A percentile compares a stretch with the other conserved stretches of the same genome.
These are phyloP conservation scores for Zaprionus tsacasi DNA, from an alignment of 1,140 invertebrate species.

Conservation along the genomic window DNA sequence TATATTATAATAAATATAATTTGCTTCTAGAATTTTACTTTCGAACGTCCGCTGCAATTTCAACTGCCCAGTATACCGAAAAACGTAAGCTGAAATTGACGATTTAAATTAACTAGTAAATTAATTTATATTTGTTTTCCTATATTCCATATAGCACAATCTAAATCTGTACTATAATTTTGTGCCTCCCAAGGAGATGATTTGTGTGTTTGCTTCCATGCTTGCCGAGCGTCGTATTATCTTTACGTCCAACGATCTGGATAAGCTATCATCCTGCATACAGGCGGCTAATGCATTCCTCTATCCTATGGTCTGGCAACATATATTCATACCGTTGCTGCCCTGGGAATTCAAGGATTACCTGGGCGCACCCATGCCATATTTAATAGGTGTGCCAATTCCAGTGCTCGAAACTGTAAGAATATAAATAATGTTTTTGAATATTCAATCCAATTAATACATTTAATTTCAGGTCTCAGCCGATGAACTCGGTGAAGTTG, in stretches of 20 bases:
- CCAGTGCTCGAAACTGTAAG: slow-evolving; percentile 88
- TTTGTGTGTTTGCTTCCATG: slow-evolving; percentile 96
- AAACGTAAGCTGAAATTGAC: slow-evolving; percentile 90
- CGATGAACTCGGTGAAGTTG: slow-evolving; percentile 94
- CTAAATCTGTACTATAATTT: slow-evolving; percentile 98
- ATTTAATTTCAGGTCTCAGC: slow-evolving; percentile 87
- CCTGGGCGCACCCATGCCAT: slow-evolving; percentile 96
- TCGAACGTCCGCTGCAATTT: slow-evolving; percentile 91
- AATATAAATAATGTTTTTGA: neutral
- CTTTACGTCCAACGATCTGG: slow-evolving; percentile 94
- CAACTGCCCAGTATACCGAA: slow-evolving; percentile 96
- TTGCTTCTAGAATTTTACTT: slow-evolving; percentile 89
- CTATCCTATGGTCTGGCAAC: slow-evolving; percentile 99
- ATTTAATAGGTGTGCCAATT: slow-evolving; percentile 95
- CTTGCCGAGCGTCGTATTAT: slow-evolving; percentile 96
- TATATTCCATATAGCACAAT: slow-evolving; percentile 90
- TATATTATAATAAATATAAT: slow-evolving; percentile 37
- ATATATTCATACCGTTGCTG: slow-evolving; percentile 97
- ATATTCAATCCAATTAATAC: neutral
- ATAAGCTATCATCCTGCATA: slow-evolving; percentile 95
- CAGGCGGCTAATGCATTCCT: slow-evolving; percentile 96
- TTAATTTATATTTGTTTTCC: neutral
- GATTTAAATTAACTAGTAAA: neutral
- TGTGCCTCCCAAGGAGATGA: slow-evolving; percentile 96
- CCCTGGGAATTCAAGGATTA: slow-evolving; percentile 95